Evolutionary conservation across 1,140 invertebrate genomes (phyloP).

Genomic region (Heliconius himera): DNA sequence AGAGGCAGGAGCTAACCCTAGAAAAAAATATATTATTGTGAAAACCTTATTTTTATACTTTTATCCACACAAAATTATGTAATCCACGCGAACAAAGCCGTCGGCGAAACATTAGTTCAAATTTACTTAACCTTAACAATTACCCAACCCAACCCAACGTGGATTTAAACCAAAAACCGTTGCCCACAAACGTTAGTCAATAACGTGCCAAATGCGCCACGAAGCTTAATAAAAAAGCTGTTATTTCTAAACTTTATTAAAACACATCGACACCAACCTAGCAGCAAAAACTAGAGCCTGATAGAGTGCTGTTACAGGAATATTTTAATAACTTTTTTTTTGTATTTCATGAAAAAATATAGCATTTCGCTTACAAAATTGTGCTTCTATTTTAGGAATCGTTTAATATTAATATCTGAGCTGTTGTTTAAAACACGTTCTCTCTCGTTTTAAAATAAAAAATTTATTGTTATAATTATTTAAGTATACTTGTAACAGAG

Average conservation of each 20-base stretch:
- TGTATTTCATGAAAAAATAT: not conserved
- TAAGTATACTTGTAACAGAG: too few relatives aligned
- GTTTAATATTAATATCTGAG: not conserved
- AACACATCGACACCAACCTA: not conserved
- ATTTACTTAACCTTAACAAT: too few relatives aligned
- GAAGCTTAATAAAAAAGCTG: not conserved
- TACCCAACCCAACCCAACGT: too few relatives aligned
- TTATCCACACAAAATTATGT: too few relatives aligned
- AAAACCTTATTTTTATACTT: too few relatives aligned
- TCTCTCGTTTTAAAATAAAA: not conserved
- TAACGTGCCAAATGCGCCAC: not conserved
- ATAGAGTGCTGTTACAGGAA: not conserved
- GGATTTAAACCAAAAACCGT: too few relatives aligned
- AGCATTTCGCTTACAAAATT: not conserved
- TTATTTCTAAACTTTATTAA: not conserved
- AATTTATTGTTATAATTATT: too few relatives aligned
- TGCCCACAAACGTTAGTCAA: not conserved
- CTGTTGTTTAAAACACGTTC: not conserved
- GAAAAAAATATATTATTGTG: too few relatives aligned
- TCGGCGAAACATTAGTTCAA: too few relatives aligned
- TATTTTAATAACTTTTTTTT: not conserved
- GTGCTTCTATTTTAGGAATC: not conserved
- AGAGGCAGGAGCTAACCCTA: too few relatives aligned
- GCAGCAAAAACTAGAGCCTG: not conserved
- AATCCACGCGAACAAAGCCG: too few relatives aligned